Percentiles rank a stretch among this genome's conserved stretches.
Evolutionary conservation across 2,113 vertebrate species (phyloP).

Genomic region (Crotalus tigris): DNA sequence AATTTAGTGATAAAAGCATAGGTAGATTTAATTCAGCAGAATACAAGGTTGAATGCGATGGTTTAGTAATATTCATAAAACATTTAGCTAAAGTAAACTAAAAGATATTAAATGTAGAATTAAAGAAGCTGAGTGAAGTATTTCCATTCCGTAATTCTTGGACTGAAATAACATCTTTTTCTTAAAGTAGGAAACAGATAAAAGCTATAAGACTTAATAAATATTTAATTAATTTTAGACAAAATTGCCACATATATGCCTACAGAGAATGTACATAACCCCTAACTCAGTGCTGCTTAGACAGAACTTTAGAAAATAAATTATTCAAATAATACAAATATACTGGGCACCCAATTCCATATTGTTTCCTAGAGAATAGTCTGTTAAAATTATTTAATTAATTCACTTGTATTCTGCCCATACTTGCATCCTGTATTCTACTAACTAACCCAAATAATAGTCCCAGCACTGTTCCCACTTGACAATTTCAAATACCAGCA

Average conservation of each 20-base stretch:
- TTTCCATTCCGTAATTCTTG: neutral
- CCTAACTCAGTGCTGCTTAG: constrained; percentile 12
- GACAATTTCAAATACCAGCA: neutral
- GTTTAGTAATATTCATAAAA: constrained; percentile 1
- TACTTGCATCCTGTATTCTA: neutral
- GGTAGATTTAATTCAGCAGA: neutral
- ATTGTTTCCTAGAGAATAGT: neutral
- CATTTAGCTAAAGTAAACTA: neutral
- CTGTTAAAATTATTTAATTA: neutral
- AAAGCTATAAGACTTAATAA: neutral
- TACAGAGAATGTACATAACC: neutral
- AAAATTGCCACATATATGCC: constrained; percentile 10
- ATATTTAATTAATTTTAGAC: neutral
- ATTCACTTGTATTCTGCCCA: neutral
- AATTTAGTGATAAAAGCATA: neutral
- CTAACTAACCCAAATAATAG: neutral
- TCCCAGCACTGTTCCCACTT: neutral
- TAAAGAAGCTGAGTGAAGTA: neutral
- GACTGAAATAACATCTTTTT: neutral
- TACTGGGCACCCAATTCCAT: neutral
- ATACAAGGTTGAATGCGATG: neutral
- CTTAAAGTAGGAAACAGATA: constrained; percentile 15
- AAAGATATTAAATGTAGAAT: neutral
- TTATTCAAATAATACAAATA: constrained; percentile 27
- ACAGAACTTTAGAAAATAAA: constrained; percentile 44